These are phyloP conservation scores for Caenorhabditis remanei DNA, from an alignment of 1,140 invertebrate genomes.

Conservation along the genomic window DNA sequence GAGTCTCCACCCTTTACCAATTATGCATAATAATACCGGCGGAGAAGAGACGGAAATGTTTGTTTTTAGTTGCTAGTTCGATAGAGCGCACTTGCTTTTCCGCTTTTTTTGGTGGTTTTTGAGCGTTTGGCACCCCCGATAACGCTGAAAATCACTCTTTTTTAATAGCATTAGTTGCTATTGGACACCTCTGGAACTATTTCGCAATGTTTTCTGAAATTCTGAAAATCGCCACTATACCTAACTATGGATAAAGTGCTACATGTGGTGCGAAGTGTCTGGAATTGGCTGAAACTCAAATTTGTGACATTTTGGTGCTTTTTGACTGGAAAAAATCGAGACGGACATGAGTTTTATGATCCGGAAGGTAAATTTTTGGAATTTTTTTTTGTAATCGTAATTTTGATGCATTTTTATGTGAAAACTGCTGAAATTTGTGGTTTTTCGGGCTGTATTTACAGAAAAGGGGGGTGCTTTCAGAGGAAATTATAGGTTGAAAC, in stretches of 20 bases:
- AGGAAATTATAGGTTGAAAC: too few relatives aligned
- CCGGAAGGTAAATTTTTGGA: background rate
- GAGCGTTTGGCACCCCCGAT: too few relatives aligned
- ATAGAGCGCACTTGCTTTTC: background rate
- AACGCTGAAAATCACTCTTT: too few relatives aligned
- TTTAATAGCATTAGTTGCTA: conserved; percentile 22
- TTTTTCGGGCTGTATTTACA: too few relatives aligned
- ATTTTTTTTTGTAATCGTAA: too few relatives aligned
- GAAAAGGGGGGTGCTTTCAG: too few relatives aligned
- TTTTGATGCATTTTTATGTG: background rate
- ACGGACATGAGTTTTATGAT: conserved; percentile 22
- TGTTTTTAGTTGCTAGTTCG: background rate
- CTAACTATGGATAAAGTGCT: conserved; percentile 1
- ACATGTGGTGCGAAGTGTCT: background rate
- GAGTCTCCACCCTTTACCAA: conserved; percentile 8
- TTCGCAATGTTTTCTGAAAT: background rate
- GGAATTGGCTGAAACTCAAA: conserved; percentile 35
- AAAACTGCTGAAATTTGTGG: too few relatives aligned
- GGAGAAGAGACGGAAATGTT: background rate
- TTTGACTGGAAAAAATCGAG: background rate
- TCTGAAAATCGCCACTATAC: too few relatives aligned
- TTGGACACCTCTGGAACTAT: conserved; percentile 30
- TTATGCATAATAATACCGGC: conserved; percentile 42
- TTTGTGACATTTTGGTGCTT: conserved; percentile 17
- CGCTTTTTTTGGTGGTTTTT: background rate